These are phyloP conservation scores for Glyphotaelius pellucidus DNA, from an alignment of 2,888 invertebrate species.

Conservation along the genomic window DNA sequence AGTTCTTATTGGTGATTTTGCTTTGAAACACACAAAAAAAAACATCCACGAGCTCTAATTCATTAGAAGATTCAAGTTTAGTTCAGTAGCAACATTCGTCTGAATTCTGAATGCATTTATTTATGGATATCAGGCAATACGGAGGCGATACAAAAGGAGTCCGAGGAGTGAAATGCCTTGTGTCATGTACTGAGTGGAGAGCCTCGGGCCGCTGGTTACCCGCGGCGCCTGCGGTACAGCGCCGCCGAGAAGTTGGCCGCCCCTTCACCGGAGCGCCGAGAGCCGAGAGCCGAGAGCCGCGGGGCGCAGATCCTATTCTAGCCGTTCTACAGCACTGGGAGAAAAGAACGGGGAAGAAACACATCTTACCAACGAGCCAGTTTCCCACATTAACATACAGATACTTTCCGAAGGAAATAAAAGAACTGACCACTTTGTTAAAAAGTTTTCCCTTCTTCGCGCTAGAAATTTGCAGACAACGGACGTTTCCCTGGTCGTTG, in stretches of 20 bases:
- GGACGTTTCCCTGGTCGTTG: background rate
- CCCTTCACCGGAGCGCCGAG: background rate
- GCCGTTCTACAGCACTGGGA: background rate
- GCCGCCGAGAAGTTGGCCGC: background rate
- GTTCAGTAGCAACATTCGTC: background rate
- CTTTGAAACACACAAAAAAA: background rate
- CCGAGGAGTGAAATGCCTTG: background rate
- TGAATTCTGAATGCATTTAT: background rate
- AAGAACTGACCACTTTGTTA: background rate
- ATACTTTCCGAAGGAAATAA: conserved; percentile 13
- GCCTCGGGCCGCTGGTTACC: background rate
- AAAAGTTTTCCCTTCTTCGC: background rate
- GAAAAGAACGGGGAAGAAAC: background rate
- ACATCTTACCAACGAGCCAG: background rate
- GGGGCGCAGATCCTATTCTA: background rate
- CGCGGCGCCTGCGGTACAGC: background rate
- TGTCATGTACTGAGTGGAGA: background rate
- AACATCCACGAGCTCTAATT: background rate
- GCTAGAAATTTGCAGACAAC: background rate
- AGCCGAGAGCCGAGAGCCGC: background rate
- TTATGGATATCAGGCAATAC: background rate
- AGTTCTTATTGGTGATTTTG: background rate
- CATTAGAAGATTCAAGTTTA: background rate
- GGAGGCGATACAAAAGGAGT: background rate
- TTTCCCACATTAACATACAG: conserved; percentile 10